Base-by-base conservation (phyloP, 1,140 invertebrate species). In the Conus betulinus region DNA sequence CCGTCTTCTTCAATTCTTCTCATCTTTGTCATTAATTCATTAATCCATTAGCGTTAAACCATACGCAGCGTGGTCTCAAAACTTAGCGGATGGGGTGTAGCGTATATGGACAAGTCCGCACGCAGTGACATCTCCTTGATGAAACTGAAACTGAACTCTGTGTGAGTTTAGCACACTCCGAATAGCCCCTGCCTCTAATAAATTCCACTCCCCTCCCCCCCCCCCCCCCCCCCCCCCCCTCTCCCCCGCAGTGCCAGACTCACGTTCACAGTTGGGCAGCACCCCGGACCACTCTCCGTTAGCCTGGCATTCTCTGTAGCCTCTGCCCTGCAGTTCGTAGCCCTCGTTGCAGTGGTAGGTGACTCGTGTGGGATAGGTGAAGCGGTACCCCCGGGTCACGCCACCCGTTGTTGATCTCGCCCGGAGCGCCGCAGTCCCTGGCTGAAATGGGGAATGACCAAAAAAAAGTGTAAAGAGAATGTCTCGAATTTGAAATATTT, bases 281-380 rank as follows among this genome's bases (percentile, higher is more conserved):
- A 97, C 96, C 74, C 96, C 95, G 1, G 97, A 97, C 98, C 98
- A 92, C 96, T 97, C 97, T 5, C 98, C 98, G 93, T 98, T 97
- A 6, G 97, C 97, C 94, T 98, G 97, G 93, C 98, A 99, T 93
- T 97, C 96, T 76, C 98, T 96, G 92, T 98, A 97, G 0, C 97
- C 96, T 89, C 97, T 97, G 51, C 98, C 98, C 11, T 98, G 97
- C 82, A 99, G 95, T 94, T 99, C 98, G 95, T 98, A 99, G 0
- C 98, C 98, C 84, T 98, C 97, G 23, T 98, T 97, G 94, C 99
- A 99, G 87, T 98, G 97, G 93, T 99, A 99, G 20, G 97, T 97
- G 3, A 99, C 98, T 10, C 97, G 96, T 93, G 98, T 99, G 10
- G 98, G 97, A 94, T 97, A 99, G 0, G 97, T 98, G 95, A 99